These are phyloP conservation scores for Pteronotus mesoamericanus DNA, from an alignment of 2,797 vertebrate genomes.

Conservation along the genomic window DNA sequence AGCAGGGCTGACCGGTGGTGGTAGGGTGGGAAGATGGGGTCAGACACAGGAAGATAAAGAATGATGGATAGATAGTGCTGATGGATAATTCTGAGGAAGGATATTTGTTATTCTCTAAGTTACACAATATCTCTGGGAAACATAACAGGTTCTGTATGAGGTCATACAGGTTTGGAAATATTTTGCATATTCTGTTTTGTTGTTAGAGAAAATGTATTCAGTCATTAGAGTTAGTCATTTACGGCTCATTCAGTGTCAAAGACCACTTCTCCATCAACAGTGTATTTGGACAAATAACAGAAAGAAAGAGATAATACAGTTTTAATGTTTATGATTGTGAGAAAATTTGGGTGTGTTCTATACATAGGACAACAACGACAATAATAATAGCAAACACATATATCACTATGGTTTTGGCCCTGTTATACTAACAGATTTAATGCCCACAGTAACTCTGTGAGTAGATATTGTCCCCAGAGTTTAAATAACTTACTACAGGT, in stretches of 20 bases:
- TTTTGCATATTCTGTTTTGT: conserved; percentile 17
- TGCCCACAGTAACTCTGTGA: neutral
- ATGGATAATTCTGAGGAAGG: neutral
- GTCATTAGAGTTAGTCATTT: neutral
- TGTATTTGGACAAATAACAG: conserved; percentile 7
- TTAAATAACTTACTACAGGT: conserved; percentile 20
- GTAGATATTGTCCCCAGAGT: neutral
- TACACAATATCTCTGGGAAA: neutral
- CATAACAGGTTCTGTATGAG: neutral
- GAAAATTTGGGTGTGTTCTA: neutral
- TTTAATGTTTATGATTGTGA: neutral
- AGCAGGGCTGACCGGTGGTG: too few relatives aligned
- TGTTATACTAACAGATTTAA: conserved; percentile 9
- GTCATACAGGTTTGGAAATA: conserved; percentile 33
- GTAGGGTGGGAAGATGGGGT: neutral
- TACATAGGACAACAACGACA: neutral
- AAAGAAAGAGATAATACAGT: neutral
- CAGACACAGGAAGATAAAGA: neutral
- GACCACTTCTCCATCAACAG: neutral
- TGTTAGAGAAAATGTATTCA: conserved; percentile 11
- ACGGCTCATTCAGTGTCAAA: neutral
- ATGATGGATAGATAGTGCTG: neutral
- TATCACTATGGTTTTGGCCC: neutral
- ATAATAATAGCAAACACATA: neutral
- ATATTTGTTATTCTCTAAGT: conserved; percentile 17